Evolutionary conservation across 2,797 vertebrate genomes (phyloP), one percentile per base, ranked within the genome.

Genomic region (Nothura maculosa): DNA sequence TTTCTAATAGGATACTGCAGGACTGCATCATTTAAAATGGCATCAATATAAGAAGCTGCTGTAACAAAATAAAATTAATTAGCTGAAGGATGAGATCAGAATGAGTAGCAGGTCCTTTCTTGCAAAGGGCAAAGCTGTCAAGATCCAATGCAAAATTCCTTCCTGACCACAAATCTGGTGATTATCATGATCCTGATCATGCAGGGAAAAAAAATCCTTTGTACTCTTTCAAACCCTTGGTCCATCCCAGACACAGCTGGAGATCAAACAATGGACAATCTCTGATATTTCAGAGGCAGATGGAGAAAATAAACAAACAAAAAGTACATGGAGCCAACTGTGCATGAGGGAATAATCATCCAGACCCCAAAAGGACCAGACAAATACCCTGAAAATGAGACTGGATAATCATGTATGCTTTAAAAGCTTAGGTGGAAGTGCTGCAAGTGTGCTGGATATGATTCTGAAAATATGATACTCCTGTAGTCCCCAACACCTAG

Each of bases 141-240:
- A 79, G 90, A 87, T 38, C 81, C 79, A 67, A 67, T 3, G 20
- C 20, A 90, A 90, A 94, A 95, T 92, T 96, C 60, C 74, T 88
- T 86, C 72, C 86, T 80, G 72, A 87, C 68, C 75, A 77, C 43
- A 85, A 61, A 82, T 80, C 64, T 80, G 81, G 79, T 80, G 75
- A 95, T 77, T 90, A 93, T 86, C 34, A 75, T 2, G 4, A 92
- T 74, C 48, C 57, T 85, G 78, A 89, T 48, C 18, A 34, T 82
- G 58, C 3, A 68, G 34, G 1, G 1, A 4, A 7, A 52, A 90
- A 55, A 6, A 6, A 58, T 68, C 47, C 70, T 92, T 93, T 89
- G 72, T 77, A 81, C 45, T 67, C 70, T 90, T 76, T 84, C 55
- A 76, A 79, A 69, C 60, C 27, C 43, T 9, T 90, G 68, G 63